Conservation (phyloP, 2,797 vertebrate genomes). For the Pempheris klunzingeri region DNA sequence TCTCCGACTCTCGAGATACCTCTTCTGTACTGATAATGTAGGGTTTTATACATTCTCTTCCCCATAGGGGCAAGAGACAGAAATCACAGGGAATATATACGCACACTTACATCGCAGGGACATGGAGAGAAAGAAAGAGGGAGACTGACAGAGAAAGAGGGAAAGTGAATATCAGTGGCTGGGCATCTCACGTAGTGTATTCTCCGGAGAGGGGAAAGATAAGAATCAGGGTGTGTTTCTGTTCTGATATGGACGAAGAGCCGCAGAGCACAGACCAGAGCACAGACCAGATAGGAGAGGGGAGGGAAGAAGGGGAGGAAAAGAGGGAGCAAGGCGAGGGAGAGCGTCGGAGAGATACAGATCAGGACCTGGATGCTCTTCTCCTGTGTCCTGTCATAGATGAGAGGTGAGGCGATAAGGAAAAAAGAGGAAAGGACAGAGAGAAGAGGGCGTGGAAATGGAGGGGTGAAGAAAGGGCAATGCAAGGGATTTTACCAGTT, state of each 20-base stretch:
- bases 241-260: conserved; percentile 72
- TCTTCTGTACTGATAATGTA: conserved; percentile 47
- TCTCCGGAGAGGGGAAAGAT: conserved; percentile 67
- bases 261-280: conserved; percentile 68
- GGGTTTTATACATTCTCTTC: conserved; percentile 41
- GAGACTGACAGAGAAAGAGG: conserved; percentile 2
- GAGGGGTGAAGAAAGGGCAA: conserved; percentile 62
- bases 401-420: conserved; percentile 71
- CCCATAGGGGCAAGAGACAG: conserved; percentile 31
- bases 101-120: conserved; percentile 32
- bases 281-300: conserved; percentile 39
- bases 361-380: conserved; percentile 79
- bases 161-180: conserved; percentile 37
- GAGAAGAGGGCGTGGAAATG: conserved; percentile 51
- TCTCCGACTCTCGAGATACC: conserved; percentile 26
- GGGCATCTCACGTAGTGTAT: conserved; percentile 56
- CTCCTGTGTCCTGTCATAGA: conserved; percentile 74
- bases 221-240: conserved; percentile 73
- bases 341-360: conserved; percentile 65
- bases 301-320: conserved; percentile 20
- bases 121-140: conserved; percentile 12
- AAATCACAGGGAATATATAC: conserved; percentile 46
- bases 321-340: conserved; percentile 35
- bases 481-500: conserved; percentile 53
- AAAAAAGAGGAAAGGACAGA: conserved; percentile 64